Evolutionary conservation across 2,888 invertebrate genomes (phyloP).

Genomic region (Limenitis camilla): DNA sequence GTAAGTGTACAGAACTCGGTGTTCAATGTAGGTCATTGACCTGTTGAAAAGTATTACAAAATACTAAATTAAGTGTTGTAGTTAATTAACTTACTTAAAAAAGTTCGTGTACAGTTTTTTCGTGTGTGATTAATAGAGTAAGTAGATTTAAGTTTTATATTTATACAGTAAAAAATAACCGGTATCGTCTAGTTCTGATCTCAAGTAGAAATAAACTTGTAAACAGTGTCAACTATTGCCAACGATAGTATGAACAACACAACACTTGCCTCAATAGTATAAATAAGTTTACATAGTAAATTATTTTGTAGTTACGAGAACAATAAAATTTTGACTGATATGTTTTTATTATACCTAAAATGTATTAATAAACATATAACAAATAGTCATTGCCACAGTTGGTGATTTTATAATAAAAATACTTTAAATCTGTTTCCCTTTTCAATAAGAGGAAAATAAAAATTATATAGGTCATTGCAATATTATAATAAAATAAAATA

Average conservation of each 20-base stretch:
- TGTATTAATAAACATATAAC: no score
- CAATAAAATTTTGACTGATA: conserved; percentile 5
- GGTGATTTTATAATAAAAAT: no score
- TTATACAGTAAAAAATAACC: conserved; percentile 4
- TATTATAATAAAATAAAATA: no score
- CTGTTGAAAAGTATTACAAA: conserved; percentile 51
- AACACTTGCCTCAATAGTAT: conserved; percentile 22
- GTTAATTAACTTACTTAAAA: neutral
- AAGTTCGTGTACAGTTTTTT: conserved; percentile 35
- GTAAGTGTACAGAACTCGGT: conserved; percentile 89
- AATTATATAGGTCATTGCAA: no score
- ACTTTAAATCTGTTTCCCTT: no score
- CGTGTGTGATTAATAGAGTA: conserved; percentile 26
- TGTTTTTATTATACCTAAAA: no score
- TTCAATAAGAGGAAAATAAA: no score
- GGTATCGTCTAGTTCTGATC: conserved; percentile 39
- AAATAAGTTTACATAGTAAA: conserved; percentile 15
- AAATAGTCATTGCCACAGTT: no score
- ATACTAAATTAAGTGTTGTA: conserved; percentile 6
- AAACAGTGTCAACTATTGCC: conserved; percentile 2
- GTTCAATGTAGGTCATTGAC: conserved; percentile 84
- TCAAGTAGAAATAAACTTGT: conserved; percentile 34
- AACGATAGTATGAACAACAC: conserved; percentile 21
- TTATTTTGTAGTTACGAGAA: neutral
- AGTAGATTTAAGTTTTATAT: conserved; percentile 9